These are phyloP conservation scores for Cacoxenus indagator DNA, from an alignment of 2,888 invertebrate species.

Conservation along the genomic window DNA sequence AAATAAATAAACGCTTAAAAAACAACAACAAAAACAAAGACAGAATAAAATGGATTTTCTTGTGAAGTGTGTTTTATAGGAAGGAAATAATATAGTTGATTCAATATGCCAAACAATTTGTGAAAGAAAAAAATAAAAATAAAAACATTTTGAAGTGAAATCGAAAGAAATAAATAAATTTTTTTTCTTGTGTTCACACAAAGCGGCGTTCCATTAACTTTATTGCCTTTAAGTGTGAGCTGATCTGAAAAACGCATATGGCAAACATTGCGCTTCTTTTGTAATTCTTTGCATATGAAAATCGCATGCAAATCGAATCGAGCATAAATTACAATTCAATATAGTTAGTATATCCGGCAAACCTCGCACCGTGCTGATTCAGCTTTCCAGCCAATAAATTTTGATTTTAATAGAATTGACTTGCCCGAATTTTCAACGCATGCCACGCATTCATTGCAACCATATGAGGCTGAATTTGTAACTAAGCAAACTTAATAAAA, in stretches of 20 bases:
- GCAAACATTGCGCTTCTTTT: neutral
- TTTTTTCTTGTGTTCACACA: neutral
- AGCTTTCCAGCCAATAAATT: too few relatives aligned
- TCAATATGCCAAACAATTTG: neutral
- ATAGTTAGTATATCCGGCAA: neutral
- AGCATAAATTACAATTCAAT: too few relatives aligned
- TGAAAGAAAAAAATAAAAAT: neutral
- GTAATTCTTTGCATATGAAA: neutral
- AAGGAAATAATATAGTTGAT: slow-evolving; percentile 7
- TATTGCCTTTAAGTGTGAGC: slow-evolving; percentile 3
- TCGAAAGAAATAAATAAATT: too few relatives aligned
- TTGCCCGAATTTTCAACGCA: too few relatives aligned
- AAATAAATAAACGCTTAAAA: neutral
- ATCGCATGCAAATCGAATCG: too few relatives aligned
- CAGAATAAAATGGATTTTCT: neutral
- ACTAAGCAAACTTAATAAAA: too few relatives aligned
- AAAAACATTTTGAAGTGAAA: neutral
- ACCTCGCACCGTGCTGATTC: neutral
- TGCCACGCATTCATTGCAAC: too few relatives aligned
- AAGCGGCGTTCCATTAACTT: neutral
- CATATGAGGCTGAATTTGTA: too few relatives aligned
- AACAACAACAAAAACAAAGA: neutral
- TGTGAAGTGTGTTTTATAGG: neutral
- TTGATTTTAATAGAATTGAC: too few relatives aligned
- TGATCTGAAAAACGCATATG: slow-evolving; percentile 3